Base-by-base conservation (phyloP, 2,113 vertebrate species). In the Apodemus sylvaticus region DNA sequence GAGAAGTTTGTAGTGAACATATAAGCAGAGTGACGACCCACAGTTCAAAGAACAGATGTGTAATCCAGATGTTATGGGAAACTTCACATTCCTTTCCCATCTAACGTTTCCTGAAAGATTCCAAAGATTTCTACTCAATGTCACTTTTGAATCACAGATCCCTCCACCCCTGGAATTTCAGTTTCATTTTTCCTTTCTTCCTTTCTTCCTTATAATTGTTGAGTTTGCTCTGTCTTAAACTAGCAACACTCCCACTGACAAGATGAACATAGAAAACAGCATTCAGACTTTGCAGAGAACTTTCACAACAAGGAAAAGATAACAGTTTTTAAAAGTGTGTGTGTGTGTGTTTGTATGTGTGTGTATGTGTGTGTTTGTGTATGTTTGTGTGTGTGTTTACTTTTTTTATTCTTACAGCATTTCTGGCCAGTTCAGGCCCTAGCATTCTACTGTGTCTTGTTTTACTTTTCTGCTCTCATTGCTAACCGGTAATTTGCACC, bases 141-240 rank as follows among this genome's bases (percentile, higher is more conserved):
- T 91, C 34, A 77, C 26, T 79, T 89, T 87, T 70, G 36, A 90
- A 55, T 55, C 34, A 42, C 77, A 89, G 76, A 58, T 64, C 71
- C 45, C 90, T 26, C 45, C 36, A 36, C 24, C 22, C 14, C 39
- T 45, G 24, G 29, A 82, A 86, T 94, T 70, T 92, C 89, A 76
- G 82, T 89, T 92, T 91, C 24, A 60, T 34, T 90, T 96, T 90
- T 79, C 58, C 53, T 74, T 81, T 93, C 34, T 90, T 79, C 58
- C 53, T 74, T 81, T 93, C 34, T 94, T 42, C 4, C n/a, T 16
- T 2, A 20, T 2, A 83, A 42, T 45, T 90, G 45, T 34, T 96
- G 79, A 12, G 20, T 93, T 91, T 96, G 76, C 60, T 86, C 22
- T 74, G 16, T 31, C 92, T 19, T 90, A 74, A 62, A 60, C 51